Evolutionary conservation across 1,140 invertebrate species (phyloP).

Genomic region (Ephestia elutella): DNA sequence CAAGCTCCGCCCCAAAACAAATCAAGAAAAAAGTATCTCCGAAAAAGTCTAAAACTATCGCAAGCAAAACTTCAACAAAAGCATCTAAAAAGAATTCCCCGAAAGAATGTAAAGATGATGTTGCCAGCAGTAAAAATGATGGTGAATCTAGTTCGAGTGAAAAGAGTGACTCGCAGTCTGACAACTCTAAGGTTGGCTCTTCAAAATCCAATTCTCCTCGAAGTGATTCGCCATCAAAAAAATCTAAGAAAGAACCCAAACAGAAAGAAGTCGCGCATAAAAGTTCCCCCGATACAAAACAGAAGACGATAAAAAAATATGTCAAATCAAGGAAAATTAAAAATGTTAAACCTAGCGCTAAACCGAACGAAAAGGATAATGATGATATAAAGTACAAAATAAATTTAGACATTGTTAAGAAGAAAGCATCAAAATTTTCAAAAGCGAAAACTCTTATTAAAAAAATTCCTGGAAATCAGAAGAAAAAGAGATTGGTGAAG

Average conservation of each 20-base stretch:
- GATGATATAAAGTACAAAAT: slow-evolving; percentile 62
- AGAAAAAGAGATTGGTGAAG: slow-evolving; percentile 30
- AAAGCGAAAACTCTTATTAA: slow-evolving; percentile 51
- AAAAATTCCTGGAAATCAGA: slow-evolving; percentile 38
- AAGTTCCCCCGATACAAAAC: slow-evolving; percentile 20
- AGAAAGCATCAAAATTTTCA: slow-evolving; percentile 35
- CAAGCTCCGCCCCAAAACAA: slow-evolving; percentile 41
- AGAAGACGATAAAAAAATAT: slow-evolving; percentile 8
- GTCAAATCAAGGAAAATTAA: slow-evolving; percentile 20
- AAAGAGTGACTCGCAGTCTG: slow-evolving; percentile 34
- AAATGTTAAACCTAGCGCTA: slow-evolving; percentile 27
- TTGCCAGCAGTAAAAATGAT: slow-evolving; percentile 32
- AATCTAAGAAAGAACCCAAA: slow-evolving; percentile 52
- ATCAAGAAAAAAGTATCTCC: slow-evolving; percentile 44
- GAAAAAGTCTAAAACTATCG: slow-evolving; percentile 50
- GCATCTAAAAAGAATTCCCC: slow-evolving; percentile 40
- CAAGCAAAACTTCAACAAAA: slow-evolving; percentile 41
- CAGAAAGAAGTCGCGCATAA: slow-evolving; percentile 60
- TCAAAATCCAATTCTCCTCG: slow-evolving; percentile 36
- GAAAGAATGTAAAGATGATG: slow-evolving; percentile 46
- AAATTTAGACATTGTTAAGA: slow-evolving; percentile 51
- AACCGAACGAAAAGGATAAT: slow-evolving; percentile 34
- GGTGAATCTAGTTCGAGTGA: slow-evolving; percentile 30
- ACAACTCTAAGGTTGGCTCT: slow-evolving; percentile 32
- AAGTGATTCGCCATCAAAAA: slow-evolving; percentile 49